Percentiles rank a stretch among this genome's conserved stretches.
Evolutionary conservation across 1,140 invertebrate species (phyloP).

Genomic region (Diuraphis noxia): DNA sequence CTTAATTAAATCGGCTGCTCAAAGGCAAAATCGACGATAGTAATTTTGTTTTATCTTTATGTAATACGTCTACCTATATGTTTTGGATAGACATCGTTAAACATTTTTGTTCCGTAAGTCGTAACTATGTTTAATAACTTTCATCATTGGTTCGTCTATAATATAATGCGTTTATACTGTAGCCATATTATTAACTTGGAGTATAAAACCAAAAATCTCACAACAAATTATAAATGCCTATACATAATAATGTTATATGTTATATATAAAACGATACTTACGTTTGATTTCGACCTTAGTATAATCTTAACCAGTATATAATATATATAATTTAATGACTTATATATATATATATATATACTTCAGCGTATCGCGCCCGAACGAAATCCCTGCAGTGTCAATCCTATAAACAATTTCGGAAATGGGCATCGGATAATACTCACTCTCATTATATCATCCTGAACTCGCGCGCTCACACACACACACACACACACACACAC

Average conservation of each 20-base stretch:
- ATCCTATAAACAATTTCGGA: slow-evolving; percentile 1
- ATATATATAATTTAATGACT: neutral
- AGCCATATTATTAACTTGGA: neutral
- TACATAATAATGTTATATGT: no score
- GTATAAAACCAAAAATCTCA: neutral
- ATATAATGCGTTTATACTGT: neutral
- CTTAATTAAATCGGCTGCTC: neutral
- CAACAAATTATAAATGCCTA: neutral
- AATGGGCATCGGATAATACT: neutral
- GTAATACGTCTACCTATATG: neutral
- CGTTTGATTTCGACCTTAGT: neutral
- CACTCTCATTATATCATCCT: neutral
- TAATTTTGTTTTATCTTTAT: neutral
- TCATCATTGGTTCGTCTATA: neutral
- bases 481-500: neutral
- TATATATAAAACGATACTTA: neutral
- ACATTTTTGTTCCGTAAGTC: neutral
- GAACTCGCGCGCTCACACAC: neutral
- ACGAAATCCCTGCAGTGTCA: neutral
- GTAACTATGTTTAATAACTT: neutral
- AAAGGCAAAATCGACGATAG: neutral
- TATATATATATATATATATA: neutral
- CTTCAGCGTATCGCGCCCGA: neutral
- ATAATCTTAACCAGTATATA: neutral
- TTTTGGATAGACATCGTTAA: neutral